Conservation (phyloP, 2,797 vertebrate genomes). For the Menidia menidia region DNA sequence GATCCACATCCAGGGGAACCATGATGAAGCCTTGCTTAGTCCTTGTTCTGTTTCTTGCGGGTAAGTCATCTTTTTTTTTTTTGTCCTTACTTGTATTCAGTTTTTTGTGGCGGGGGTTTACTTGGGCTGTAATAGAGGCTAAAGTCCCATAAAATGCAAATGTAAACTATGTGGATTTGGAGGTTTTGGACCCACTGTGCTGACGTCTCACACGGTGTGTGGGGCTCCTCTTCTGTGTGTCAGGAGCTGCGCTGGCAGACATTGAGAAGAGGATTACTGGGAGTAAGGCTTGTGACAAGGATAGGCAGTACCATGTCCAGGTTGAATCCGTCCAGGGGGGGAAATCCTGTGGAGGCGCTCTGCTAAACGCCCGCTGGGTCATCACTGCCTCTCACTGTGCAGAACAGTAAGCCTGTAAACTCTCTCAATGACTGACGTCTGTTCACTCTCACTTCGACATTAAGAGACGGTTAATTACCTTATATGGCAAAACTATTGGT, state of each 20-base stretch:
- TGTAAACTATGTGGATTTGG: too few species aligned
- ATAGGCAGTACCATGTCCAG: conserved; percentile 38
- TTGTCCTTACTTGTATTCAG: accelerated
- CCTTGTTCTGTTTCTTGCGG: conserved; percentile 16
- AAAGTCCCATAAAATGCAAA: too few species aligned
- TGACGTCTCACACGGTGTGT: neutral
- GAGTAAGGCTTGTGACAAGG: neutral
- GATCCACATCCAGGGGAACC: conserved; percentile 1
- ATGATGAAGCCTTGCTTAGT: conserved; percentile 13
- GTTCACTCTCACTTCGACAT: neutral
- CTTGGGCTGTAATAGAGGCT: neutral
- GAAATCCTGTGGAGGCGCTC: conserved; percentile 16
- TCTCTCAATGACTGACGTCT: neutral
- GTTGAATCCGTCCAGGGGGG: neutral
- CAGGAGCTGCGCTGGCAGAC: conserved; percentile 12
- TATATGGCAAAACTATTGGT: neutral
- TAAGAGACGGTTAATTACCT: neutral
- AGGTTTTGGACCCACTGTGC: neutral
- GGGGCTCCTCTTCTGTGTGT: neutral
- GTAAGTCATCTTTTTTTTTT: conserved; percentile 8
- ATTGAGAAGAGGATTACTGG: conserved; percentile 44
- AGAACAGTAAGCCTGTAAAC: conserved; percentile 28
- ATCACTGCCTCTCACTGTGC: conserved; percentile 53
- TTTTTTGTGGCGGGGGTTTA: neutral
- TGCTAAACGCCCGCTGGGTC: conserved; percentile 51